These are phyloP conservation scores for Tyrophagus putrescentiae DNA, from an alignment of 1,140 invertebrate genomes.

Conservation along the genomic window DNA sequence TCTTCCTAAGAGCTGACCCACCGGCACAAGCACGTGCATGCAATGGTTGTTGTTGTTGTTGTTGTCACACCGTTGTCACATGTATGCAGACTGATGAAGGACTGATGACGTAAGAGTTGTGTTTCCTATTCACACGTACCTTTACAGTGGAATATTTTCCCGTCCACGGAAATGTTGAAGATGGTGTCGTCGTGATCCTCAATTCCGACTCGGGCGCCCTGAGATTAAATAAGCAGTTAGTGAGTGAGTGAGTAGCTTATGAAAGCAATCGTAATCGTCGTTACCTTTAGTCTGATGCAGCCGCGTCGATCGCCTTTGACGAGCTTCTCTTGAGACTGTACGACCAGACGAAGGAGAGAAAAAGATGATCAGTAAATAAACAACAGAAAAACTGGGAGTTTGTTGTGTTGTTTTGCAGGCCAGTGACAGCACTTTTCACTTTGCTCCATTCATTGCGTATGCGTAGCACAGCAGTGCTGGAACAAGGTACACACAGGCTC, in stretches of 20 bases:
- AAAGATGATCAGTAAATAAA: no score
- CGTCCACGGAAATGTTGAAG: conserved; percentile 96
- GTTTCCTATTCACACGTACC: conserved; percentile 36
- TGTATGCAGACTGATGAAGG: no score
- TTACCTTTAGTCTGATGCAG: conserved; percentile 64
- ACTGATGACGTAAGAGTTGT: no score
- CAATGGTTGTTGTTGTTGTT: no score
- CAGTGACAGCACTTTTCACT: background rate
- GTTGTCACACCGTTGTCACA: no score
- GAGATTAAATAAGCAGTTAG: conserved; percentile 4
- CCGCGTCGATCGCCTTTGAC: conserved; percentile 83
- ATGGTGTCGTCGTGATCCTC: conserved; percentile 98
- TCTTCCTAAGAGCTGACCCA: no score
- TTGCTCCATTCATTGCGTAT: no score
- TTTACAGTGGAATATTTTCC: conserved; percentile 98
- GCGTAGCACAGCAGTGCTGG: no score
- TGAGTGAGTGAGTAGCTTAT: background rate
- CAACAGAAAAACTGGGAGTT: conserved; percentile 35
- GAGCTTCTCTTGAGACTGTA: conserved; percentile 97
- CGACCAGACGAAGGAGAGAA: no score
- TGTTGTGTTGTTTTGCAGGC: background rate
- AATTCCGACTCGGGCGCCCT: conserved; percentile 89
- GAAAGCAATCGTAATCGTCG: background rate
- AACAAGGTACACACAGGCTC: no score
- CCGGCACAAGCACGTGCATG: no score